Evolutionary conservation across 2,113 vertebrate species (phyloP), one percentile per base, ranked within the genome.

Genomic region (Galbula dea): DNA sequence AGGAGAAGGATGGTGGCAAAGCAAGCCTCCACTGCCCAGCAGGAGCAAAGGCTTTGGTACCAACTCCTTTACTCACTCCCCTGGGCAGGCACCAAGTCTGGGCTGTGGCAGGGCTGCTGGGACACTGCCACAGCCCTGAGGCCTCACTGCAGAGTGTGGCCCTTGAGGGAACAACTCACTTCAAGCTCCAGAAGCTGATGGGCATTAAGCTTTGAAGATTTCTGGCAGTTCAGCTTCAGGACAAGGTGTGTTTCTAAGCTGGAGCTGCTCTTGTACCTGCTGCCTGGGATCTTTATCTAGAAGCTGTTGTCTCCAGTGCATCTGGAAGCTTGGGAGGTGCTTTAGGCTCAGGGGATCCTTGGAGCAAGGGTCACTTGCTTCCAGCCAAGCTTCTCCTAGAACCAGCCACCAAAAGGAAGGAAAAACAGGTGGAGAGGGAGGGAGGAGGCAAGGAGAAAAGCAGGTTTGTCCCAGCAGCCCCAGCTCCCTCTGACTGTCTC

Each of bases 71-170:
- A 9, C 20, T 63, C 36, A 22, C 23, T 21, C 18, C 45, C 68
- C 7, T 1, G 6, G 57, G 41, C 52, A 58, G 48, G 17, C 51
- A 23, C 39, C 4, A 5, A 52, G 27, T 18, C 36, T 0, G 1
- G 37, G 72, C 66, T 54, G 66, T 5, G 8, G 63, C 49, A 78
- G 51, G 30, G 81, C 74, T 82, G 39, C 62, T 78, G 71, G 79
- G 86, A 54, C 20, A 1, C 58, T 51, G 67, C 58, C 1, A 2
- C 36, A 76, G 43, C 26, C 57, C 51, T 2, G 27, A 66, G 39
- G 3, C 4, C 59, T 10, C 9, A 7, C 67, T 69, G 51, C 45
- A 23, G 18, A 46, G 8, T 65, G 65, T 79, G 43, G 26, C 48
- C 39, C 69, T 88, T 10, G 36, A 32, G 58, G 76, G 59, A n/a